Percentiles rank a stretch among this genome's conserved stretches.
Conservation (phyloP, 2,113 vertebrate genomes). For the Aegotheles bennettii region DNA sequence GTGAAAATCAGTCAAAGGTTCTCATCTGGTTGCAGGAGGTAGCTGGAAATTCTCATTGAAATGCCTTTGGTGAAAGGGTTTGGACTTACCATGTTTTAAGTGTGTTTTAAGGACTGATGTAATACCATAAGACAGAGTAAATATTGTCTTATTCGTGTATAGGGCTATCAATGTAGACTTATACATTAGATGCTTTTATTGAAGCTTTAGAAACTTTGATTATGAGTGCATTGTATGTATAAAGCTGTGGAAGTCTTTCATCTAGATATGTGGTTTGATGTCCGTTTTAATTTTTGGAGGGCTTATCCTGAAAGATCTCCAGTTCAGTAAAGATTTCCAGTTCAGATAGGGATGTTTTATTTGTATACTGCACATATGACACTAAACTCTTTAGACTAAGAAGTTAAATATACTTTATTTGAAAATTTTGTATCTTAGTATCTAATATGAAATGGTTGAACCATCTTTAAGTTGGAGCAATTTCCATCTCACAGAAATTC, state of each 20-base stretch:
- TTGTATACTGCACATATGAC: neutral
- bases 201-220: neutral
- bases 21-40: neutral
- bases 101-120: neutral
- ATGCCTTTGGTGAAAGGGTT: neutral
- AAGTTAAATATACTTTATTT: neutral
- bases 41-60: slow-evolving; percentile 2
- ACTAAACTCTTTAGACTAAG: neutral
- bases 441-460: neutral
- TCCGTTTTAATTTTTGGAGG: slow-evolving; percentile 8
- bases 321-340: neutral
- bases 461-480: neutral
- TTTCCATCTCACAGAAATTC: neutral
- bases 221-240: neutral
- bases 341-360: neutral
- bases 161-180: neutral
- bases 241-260: neutral
- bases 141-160: neutral
- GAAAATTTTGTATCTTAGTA: neutral
- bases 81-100: neutral
- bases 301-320: neutral
- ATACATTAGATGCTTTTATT: neutral
- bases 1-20: neutral
- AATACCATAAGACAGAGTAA: neutral
- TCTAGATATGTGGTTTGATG: neutral